Evolutionary conservation across 2,113 vertebrate species (phyloP).

Genomic region (Callocephalon fimbriatum): DNA sequence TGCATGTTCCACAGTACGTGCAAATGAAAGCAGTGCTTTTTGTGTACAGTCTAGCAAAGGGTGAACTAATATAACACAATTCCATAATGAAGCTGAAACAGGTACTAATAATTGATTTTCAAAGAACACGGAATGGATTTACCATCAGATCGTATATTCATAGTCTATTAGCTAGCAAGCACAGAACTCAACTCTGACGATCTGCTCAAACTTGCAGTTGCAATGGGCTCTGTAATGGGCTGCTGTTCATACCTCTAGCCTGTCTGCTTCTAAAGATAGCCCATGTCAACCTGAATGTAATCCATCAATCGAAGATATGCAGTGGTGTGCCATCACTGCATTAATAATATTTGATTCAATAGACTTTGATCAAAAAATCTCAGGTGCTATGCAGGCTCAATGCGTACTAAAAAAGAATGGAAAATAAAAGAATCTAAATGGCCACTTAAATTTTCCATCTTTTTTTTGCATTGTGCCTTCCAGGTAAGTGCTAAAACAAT

Average conservation of each 20-base stretch:
- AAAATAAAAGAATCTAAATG: background rate
- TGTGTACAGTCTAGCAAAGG: background rate
- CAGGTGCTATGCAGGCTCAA: background rate
- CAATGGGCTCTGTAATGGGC: background rate
- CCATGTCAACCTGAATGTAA: background rate
- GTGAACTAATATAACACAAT: background rate
- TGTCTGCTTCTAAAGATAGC: background rate
- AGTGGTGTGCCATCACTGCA: background rate
- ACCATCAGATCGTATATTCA: background rate
- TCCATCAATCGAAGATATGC: background rate
- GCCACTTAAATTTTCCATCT: background rate
- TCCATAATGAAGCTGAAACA: background rate
- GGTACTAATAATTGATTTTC: background rate
- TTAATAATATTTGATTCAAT: background rate
- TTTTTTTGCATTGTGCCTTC: background rate
- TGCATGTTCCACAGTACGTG: background rate
- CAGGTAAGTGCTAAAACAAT: background rate
- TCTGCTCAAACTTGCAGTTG: background rate
- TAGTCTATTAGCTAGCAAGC: background rate
- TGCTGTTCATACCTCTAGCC: background rate
- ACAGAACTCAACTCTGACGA: background rate
- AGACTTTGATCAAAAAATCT: background rate
- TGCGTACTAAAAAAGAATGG: background rate
- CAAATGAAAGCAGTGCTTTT: background rate
- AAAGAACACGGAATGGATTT: background rate